Evolutionary conservation across 2,113 vertebrate genomes (phyloP), one percentile per base, ranked within the genome.

Genomic region (Chiloscyllium plagiosum): DNA sequence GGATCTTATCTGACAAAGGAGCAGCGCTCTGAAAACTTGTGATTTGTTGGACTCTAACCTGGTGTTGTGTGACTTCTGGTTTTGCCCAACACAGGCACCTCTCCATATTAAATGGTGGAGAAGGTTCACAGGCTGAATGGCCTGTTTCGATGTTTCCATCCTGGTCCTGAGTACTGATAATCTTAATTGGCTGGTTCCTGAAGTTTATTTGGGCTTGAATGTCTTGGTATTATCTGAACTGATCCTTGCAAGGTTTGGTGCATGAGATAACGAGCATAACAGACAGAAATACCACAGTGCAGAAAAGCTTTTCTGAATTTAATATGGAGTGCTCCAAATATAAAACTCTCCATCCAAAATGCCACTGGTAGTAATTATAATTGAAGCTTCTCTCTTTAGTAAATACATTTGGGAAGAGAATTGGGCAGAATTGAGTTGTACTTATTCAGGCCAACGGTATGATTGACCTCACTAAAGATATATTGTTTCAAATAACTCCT

Each of bases 391-490:
- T 29, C 52, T 87, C 47, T 3, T 26, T 26, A 7, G 85, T 52
- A 87, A 87, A 87, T 24, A 52, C 42, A 87, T 22, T 87, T 2
- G 24, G 42, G 85, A 22, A 52, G 22, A 52, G 47, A 24, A 52
- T 87, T 52, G 22, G 26, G 85, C 24, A 12, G 85, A 87, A 87
- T 50, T 26, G 85, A 50, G 26, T 52, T 87, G 85, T 29, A 47
- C 47, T 87, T 87, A 20, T 47, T 87, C 24, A 50, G 85, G 50
- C 26, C 47, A 52, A 29, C 85, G 24, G 24, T 6, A 52, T 87
- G 50, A 87, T 87, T 87, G 85, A 87, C 47, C 85, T 52, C 85
- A 52, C 85, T 26, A 52, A 87, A 87, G 85, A 87, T 87, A 52
- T 52, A 87, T 52, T 87, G 47, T 87, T 52, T 50, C 26, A 52